Base-by-base conservation (phyloP, 2,888 invertebrate genomes). In the Rhagophthalmus giganteus region DNA sequence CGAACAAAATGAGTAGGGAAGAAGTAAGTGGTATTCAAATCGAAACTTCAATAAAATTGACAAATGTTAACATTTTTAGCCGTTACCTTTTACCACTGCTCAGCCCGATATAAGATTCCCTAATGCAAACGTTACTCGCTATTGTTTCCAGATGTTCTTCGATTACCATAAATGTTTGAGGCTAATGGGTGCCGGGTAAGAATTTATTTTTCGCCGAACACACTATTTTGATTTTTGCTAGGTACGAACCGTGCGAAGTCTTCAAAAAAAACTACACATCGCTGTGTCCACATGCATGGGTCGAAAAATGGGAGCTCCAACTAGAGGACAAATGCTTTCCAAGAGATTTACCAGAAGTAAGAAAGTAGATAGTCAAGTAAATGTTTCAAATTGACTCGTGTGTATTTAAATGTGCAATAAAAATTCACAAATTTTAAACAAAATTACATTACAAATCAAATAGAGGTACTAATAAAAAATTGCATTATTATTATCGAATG, bases 91-190 rank as follows among this genome's bases (percentile, higher is more conserved):
- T 28, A 76, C 79, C 75, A 87, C 90, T 39, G 86, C 88, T 61
- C 93, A 92, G 41, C 90, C 88, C 73, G 96, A 96, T 81, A 90
- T 94, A 66, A 84, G 95, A 68, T 96, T 94, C 76, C 95, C 95
- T 64, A 94, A 95, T 76, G 80, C 80, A 74, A 93, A 94, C 76
- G 90, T 92, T 75, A 90, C 92, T 14, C 87, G 85, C 84, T 57
- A 60, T 28, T 68, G 68, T 34, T 68, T 55, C 32, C 49, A 53
- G 30, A 63, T 61, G 60, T 68, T 60, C 44, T 28, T 57, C 4
- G 66, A 68, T 52, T 67, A 62, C 39, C 60, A 65, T 24, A 59
- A 61, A 48, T 68, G 66, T 45, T 57, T 54, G 12, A 48, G 55
- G 20, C 44, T 63, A 15, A 50, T 58, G 28, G 28, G 44, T 30